Base-by-base conservation (phyloP, 2,888 invertebrate species). In the Parnassius glacialis region DNA sequence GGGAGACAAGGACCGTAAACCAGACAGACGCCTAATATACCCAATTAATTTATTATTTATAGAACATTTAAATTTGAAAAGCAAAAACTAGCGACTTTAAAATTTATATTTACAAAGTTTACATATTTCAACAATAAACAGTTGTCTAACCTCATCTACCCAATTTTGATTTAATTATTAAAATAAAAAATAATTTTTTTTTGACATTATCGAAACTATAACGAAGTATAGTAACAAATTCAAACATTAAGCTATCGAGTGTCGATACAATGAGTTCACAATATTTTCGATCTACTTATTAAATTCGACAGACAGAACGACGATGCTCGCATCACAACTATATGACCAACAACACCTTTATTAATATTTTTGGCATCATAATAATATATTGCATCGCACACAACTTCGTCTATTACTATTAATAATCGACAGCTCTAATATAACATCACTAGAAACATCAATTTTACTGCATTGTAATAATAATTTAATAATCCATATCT, bases 151-250 rank as follows among this genome's bases (percentile, higher is more conserved):
- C 58, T 58, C 45, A 57, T 41, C 62, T 16, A n/a, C 54, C 65
- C 70, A 70, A 69, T 68, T 67, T 67, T 65, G 43, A 51, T 60
- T 70, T 68, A 73, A 67, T 68, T 65, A n/a, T n/a, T n/a, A n/a
- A n/a, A n/a, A n/a, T n/a, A n/a, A n/a, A n/a, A n/a, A n/a, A n/a
- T 69, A 42, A 57, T 57, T 42, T 61, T 65, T 56, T 41, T 74
- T 69, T 71, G 71, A 74, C 64, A 76, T 69, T 68, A 68, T 54
- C 63, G 70, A 65, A 71, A 75, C 75, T 79, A 76, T 78, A 76
- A 62, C 64, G 16, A 13, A 41, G 69, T 75, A 75, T 74, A 78
- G 74, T 72, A 54, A 74, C 69, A 65, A 69, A 75, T 75, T 73
- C 66, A 68, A 67, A 67, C 54, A 62, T 56, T 47, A 2, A 56